Evolutionary conservation across 2,113 vertebrate genomes (phyloP).

Genomic region (Tapirus terrestris): DNA sequence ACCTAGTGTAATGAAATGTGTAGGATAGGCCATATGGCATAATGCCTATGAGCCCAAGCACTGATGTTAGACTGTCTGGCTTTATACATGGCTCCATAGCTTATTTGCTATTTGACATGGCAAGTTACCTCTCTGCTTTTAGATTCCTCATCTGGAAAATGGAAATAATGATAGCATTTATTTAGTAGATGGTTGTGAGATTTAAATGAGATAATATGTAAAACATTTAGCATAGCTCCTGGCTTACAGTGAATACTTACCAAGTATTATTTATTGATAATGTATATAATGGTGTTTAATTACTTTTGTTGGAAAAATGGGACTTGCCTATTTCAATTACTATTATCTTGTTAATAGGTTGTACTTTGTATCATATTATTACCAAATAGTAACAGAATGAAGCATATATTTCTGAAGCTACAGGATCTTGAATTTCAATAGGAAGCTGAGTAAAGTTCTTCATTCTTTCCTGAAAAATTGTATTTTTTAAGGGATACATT

Average conservation of each 20-base stretch:
- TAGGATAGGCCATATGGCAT: neutral
- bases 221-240: neutral
- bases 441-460: constrained; percentile 1
- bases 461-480: neutral
- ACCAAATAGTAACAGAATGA: neutral
- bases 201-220: neutral
- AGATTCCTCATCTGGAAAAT: constrained; percentile 20
- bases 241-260: neutral
- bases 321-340: neutral
- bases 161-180: neutral
- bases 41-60: neutral
- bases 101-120: neutral
- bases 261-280: neutral
- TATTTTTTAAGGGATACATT: neutral
- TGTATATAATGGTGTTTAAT: neutral
- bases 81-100: neutral
- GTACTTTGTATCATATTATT: neutral
- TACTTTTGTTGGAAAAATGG: neutral
- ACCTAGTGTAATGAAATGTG: neutral
- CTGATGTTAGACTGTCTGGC: neutral
- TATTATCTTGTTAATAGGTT: neutral
- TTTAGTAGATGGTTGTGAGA: neutral
- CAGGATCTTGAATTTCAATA: neutral
- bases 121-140: neutral
- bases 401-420: neutral